These are phyloP conservation scores for Bactericera cockerelli DNA, from an alignment of 1,140 invertebrate genomes.

Conservation along the genomic window DNA sequence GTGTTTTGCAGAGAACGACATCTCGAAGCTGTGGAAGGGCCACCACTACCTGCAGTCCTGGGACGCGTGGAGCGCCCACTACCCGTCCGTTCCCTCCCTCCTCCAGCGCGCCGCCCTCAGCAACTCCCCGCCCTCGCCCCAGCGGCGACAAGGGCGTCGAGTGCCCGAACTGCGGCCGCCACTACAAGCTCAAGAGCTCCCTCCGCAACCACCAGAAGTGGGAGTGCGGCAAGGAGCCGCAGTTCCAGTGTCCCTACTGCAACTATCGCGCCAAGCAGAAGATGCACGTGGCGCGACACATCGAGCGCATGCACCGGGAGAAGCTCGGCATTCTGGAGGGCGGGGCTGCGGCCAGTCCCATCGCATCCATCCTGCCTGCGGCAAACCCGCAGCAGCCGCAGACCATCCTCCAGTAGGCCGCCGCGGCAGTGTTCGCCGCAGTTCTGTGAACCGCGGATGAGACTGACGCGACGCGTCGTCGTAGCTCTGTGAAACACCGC, in stretches of 20 bases:
- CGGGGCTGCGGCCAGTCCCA: background rate
- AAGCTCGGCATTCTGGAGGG: constrained; percentile 23
- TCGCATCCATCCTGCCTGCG: background rate
- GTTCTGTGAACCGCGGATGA: background rate
- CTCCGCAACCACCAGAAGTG: constrained; percentile 72
- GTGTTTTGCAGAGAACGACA: constrained; percentile 5
- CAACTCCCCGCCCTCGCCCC: background rate
- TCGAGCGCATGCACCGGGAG: constrained; percentile 63
- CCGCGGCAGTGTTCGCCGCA: background rate
- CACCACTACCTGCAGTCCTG: background rate
- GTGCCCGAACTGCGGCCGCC: constrained; percentile 58
- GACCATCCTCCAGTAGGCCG: background rate
- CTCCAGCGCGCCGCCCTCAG: background rate
- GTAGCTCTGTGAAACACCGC: background rate
- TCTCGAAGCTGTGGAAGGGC: background rate
- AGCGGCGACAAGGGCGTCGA: constrained; percentile 31
- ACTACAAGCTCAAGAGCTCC: constrained; percentile 70
- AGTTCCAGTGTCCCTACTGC: constrained; percentile 66
- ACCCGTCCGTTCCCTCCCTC: background rate
- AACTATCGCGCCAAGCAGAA: constrained; percentile 67
- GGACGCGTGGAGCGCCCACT: constrained; percentile 6
- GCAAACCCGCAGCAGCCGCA: background rate
- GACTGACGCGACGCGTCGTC: background rate
- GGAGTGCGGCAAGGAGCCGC: constrained; percentile 71
- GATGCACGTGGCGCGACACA: constrained; percentile 67